These are phyloP conservation scores for Bombyx mandarina DNA, from an alignment of 1,140 invertebrate species.

Conservation along the genomic window DNA sequence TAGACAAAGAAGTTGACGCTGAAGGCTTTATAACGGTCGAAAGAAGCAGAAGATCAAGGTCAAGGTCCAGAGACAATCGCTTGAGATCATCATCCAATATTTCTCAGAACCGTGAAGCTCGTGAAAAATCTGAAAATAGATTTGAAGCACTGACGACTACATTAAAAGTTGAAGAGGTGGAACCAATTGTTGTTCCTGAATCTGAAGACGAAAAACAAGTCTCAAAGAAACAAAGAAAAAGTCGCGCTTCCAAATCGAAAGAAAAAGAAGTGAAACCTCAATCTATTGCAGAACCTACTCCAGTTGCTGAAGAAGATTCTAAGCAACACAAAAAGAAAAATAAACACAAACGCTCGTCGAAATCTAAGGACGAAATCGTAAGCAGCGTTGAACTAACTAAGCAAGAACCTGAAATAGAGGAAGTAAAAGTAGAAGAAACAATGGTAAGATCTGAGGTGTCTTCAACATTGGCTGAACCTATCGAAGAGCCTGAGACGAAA, in stretches of 20 bases:
- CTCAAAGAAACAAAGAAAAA: conserved; percentile 32
- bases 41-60: conserved; percentile 57
- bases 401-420: conserved; percentile 12
- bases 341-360: conserved; percentile 44
- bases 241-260: conserved; percentile 36
- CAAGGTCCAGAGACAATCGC: conserved; percentile 49
- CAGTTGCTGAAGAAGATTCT: conserved; percentile 31
- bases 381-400: conserved; percentile 14
- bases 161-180: conserved; percentile 30
- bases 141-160: conserved; percentile 41
- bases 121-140: conserved; percentile 55
- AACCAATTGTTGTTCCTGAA: conserved; percentile 16
- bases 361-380: conserved; percentile 37
- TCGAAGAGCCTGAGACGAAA: conserved; percentile 19
- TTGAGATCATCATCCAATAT: conserved; percentile 31
- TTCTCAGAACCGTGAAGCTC: conserved; percentile 13
- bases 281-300: conserved; percentile 14
- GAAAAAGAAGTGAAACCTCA: conserved; percentile 39
- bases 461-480: too few relatives aligned
- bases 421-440: conserved; percentile 3
- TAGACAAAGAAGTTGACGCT: conserved; percentile 40
- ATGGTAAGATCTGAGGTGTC: too few relatives aligned
- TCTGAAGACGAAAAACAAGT: conserved; percentile 30
- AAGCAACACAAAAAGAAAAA: conserved; percentile 38
- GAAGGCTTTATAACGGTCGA: conserved; percentile 64